Evolutionary conservation across 2,888 invertebrate genomes (phyloP), one percentile per base, ranked within the genome.

Genomic region (Dryococelus australis): DNA sequence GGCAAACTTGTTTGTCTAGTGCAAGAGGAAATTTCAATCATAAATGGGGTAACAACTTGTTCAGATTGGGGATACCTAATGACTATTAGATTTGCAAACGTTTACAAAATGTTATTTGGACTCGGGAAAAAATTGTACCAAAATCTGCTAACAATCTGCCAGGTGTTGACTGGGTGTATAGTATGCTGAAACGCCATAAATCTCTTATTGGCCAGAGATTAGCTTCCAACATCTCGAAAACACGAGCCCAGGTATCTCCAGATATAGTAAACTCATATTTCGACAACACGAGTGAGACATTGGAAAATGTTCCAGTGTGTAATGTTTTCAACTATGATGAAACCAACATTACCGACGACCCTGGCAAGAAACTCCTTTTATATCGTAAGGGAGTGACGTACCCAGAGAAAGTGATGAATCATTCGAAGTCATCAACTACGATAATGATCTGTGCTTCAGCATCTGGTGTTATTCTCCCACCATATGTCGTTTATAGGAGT

Each of bases 261-360:
- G 47, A 47, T 47, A 47, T 47, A 9, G 12, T 47, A 47, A 47
- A 47, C 12, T 47, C 47, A 47, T 47, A 47, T 12, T 47, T 47
- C 12, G 47, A 47, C 12, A 47, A 47, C 47, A 47, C 12, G 47
- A 6, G 12, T 12, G 47, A 47, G 47, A 47, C 47, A 47, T 12
- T 47, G 47, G 47, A 47, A 47, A 47, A 47, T 47, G 86, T 86
- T 16, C 86, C 86, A 8, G 26, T 47, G 2, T 47, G n/a, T 4
- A 3, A 86, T 26, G 26, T 86, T n/a, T 86, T 86, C 28, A 86
- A 86, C 26, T 86, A 86, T 27, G 83, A 86, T 43, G 86, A 86
- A n/a, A 86, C 47, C 4, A 86, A 86, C n/a, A 43, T 86, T 3
- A 81, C 86, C 12, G 86, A 86, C 43, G 83, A 83, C 20, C 27